Conservation (phyloP, 2,888 invertebrate species). For the Timema cristinae region DNA sequence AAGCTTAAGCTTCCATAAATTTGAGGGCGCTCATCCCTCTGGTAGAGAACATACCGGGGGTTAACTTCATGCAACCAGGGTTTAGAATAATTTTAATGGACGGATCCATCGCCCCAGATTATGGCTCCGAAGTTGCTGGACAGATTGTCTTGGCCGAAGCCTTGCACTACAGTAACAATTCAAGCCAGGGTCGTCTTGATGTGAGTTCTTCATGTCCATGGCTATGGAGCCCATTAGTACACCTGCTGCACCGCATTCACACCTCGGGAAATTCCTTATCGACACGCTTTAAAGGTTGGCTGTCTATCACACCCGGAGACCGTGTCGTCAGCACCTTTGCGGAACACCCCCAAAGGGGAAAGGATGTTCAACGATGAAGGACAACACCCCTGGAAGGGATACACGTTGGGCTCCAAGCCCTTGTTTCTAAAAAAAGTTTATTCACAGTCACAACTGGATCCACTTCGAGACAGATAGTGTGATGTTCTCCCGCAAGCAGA, state of each 20-base stretch:
- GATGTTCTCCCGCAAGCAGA: too few species aligned
- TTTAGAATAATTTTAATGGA: constrained; percentile 68
- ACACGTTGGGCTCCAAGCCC: too few species aligned
- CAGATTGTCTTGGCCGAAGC: constrained; percentile 67
- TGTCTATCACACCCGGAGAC: constrained; percentile 59
- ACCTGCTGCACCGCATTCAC: constrained; percentile 62
- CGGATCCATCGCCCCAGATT: constrained; percentile 66
- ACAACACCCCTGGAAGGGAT: too few species aligned
- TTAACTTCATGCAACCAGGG: constrained; percentile 64
- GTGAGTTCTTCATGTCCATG: constrained; percentile 66
- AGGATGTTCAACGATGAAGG: too few species aligned
- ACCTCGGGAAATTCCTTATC: constrained; percentile 53
- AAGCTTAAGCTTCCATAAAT: constrained; percentile 54
- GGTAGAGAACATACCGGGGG: too few species aligned
- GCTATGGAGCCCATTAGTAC: constrained; percentile 56
- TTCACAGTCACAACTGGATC: too few species aligned
- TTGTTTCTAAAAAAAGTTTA: too few species aligned
- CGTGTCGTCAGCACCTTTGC: constrained; percentile 70
- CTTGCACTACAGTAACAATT: constrained; percentile 58
- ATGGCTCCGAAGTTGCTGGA: constrained; percentile 72
- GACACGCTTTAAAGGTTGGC: constrained; percentile 52
- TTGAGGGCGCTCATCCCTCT: too few species aligned
- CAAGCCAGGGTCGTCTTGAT: constrained; percentile 56
- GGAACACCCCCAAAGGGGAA: constrained; percentile 58
- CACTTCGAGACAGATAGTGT: too few species aligned